Percentiles rank a stretch among this genome's conserved stretches.
These are phyloP conservation scores for Limnodromus scolopaceus DNA, from an alignment of 2,797 vertebrate genomes.

Conservation along the genomic window DNA sequence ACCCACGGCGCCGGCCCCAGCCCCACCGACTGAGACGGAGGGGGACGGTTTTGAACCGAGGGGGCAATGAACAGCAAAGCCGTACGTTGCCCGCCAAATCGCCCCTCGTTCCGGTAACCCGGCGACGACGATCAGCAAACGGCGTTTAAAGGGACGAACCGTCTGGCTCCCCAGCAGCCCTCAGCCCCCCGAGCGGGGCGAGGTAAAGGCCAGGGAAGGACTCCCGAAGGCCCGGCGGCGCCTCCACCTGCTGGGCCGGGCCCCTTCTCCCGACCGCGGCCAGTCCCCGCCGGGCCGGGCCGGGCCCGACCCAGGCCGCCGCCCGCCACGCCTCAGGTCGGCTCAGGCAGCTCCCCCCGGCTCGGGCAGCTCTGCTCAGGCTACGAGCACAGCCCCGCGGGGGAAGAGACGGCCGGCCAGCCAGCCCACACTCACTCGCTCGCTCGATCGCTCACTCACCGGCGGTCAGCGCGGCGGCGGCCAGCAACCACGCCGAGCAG, in stretches of 20 bases:
- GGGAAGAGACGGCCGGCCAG: neutral
- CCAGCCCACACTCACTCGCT: neutral
- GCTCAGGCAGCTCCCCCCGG: neutral
- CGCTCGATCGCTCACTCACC: neutral
- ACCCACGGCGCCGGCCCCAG: neutral
- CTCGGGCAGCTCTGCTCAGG: neutral
- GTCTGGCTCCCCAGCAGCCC: neutral
- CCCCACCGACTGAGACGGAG: too few relatives aligned
- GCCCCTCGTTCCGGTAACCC: neutral
- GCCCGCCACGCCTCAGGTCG: neutral
- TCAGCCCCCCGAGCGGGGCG: neutral
- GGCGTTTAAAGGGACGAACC: too few relatives aligned
- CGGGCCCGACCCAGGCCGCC: neutral
- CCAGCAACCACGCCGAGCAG: conserved; percentile 10
- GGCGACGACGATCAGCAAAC: neutral
- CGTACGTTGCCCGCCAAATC: too few relatives aligned
- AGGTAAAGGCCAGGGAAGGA: too few relatives aligned
- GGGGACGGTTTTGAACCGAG: accelerated
- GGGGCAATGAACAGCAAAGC: too few relatives aligned
- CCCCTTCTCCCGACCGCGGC: neutral
- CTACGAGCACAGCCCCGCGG: neutral
- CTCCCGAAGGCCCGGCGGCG: neutral
- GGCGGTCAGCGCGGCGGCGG: neutral
- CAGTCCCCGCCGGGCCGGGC: neutral
- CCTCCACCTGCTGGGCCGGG: neutral